These are phyloP conservation scores for Antigone vipio DNA, from an alignment of 2,113 vertebrate species.

Conservation along the genomic window DNA sequence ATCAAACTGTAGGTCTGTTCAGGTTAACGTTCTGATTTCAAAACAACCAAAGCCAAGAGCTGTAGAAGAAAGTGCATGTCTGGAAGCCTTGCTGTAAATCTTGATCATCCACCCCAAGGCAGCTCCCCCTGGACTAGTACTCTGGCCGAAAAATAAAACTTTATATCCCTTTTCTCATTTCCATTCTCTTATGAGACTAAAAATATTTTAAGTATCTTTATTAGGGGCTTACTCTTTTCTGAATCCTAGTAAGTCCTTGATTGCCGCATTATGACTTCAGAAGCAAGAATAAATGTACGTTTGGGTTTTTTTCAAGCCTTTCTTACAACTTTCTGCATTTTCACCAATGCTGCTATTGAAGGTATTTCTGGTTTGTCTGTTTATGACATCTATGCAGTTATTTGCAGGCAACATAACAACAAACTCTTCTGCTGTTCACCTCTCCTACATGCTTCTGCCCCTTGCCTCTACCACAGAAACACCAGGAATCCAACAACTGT, in stretches of 20 bases:
- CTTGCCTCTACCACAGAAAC: not conserved
- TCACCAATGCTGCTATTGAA: not conserved
- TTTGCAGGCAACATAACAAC: not conserved
- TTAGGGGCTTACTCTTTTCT: not conserved
- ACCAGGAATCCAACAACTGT: not conserved
- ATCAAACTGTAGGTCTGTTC: not conserved
- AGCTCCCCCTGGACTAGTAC: not conserved
- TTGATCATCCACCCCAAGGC: not conserved
- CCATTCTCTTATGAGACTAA: not conserved
- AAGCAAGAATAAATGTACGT: not conserved
- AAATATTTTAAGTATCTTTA: not conserved
- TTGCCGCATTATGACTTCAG: not conserved
- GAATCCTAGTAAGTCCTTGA: not conserved
- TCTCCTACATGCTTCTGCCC: not conserved
- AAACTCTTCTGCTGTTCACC: not conserved
- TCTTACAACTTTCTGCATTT: not conserved
- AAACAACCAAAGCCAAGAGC: not conserved
- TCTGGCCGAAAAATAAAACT: not conserved
- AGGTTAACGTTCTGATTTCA: not conserved
- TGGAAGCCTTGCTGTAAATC: not conserved
- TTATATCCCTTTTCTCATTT: too few relatives aligned
- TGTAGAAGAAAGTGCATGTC: accelerated
- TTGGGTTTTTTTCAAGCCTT: not conserved
- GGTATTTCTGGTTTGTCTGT: not conserved
- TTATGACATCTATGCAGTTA: not conserved